A percentile compares a stretch with the other conserved stretches of the same genome.
Evolutionary conservation across 1,140 invertebrate genomes (phyloP).

Genomic region (Drosophila asahinai): DNA sequence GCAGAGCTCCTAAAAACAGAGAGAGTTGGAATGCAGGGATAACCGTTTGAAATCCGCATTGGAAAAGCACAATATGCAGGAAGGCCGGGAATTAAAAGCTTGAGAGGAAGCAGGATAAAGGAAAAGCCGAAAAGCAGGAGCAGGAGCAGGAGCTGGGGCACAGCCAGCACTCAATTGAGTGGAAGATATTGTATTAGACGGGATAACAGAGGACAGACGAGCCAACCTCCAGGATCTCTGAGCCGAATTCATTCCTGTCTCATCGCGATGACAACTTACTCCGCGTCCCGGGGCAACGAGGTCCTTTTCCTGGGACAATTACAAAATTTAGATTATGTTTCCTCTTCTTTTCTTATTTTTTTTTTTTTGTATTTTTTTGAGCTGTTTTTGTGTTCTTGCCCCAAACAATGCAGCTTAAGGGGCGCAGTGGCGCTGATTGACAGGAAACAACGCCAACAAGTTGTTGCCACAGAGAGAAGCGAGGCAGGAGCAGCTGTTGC

Average conservation of each 20-base stretch:
- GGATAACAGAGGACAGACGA: slow-evolving; percentile 19
- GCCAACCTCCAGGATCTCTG: neutral
- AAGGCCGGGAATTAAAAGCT: slow-evolving; percentile 1
- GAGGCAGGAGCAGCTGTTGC: slow-evolving; percentile 22
- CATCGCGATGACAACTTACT: slow-evolving; percentile 15
- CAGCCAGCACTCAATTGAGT: slow-evolving; percentile 29
- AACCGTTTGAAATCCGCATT: neutral
- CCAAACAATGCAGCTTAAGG: slow-evolving; percentile 42
- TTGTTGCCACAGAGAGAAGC: slow-evolving; percentile 34
- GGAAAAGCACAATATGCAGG: neutral
- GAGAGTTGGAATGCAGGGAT: neutral
- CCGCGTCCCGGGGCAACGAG: slow-evolving; percentile 19
- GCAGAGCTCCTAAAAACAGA: neutral
- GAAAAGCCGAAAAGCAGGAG: neutral
- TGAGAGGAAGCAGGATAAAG: neutral
- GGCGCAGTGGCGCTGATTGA: slow-evolving; percentile 35
- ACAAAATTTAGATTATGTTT: slow-evolving; percentile 52
- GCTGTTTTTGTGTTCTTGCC: neutral
- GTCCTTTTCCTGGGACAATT: slow-evolving; percentile 46
- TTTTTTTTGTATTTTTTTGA: neutral
- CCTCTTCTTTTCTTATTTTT: neutral
- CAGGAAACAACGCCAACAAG: slow-evolving; percentile 60
- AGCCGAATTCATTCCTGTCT: neutral
- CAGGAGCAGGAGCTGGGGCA: neutral
- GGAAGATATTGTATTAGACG: slow-evolving; percentile 44